Conservation (phyloP, 2,888 invertebrate species). For the Troides aeacus region DNA sequence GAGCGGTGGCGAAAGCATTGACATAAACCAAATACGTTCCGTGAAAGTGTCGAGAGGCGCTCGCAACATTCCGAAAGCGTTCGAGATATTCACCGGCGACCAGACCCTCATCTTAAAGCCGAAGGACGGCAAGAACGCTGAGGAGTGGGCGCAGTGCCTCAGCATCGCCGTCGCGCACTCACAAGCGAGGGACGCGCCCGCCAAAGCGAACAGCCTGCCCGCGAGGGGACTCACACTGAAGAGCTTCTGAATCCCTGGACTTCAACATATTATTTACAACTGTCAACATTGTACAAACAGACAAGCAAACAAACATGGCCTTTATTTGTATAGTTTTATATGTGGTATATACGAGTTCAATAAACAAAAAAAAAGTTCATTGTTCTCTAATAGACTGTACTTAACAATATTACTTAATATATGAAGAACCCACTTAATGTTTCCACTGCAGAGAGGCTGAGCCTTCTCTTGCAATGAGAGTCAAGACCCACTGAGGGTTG, state of each 20-base stretch:
- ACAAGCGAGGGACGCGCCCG: slow-evolving; percentile 81
- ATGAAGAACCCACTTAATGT: no score
- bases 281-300: slow-evolving; percentile 2
- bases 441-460: no score
- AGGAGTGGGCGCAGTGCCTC: slow-evolving; percentile 97
- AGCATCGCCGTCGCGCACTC: slow-evolving; percentile 95
- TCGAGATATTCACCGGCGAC: slow-evolving; percentile 97
- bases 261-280: slow-evolving; percentile 12
- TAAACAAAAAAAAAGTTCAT: not conserved
- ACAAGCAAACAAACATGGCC: slow-evolving; percentile 6
- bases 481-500: no score
- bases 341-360: not conserved
- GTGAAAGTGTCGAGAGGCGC: slow-evolving; percentile 96
- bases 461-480: no score
- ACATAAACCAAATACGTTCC: slow-evolving; percentile 95
- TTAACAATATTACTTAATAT: no score
- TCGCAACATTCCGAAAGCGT: slow-evolving; percentile 95
- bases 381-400: not conserved
- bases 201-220: slow-evolving; percentile 75
- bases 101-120: slow-evolving; percentile 96
- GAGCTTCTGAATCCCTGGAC: slow-evolving; percentile 51
- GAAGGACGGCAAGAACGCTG: slow-evolving; percentile 95
- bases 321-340: not conserved
- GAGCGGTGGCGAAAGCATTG: slow-evolving; percentile 92
- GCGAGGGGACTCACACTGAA: slow-evolving; percentile 73